Base-by-base conservation (phyloP, 1,140 invertebrate species). In the Apocrypta bakeri region DNA sequence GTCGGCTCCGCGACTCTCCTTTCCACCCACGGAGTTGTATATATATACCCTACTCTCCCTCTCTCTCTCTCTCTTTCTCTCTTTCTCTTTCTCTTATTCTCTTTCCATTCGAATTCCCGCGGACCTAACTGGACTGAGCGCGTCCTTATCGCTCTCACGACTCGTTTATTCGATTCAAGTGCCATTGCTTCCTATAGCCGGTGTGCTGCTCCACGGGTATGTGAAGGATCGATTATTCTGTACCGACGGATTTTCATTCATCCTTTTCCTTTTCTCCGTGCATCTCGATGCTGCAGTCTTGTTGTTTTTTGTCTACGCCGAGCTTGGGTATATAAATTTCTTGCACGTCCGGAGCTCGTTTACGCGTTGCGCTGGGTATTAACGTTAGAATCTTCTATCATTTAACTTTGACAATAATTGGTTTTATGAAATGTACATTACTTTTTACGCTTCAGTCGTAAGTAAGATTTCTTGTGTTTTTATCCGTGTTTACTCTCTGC, bases 121-220 rank as follows among this genome's bases (percentile, higher is more conserved):
- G 27, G 37, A 79, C 31, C n/a, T 42, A 79, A 80, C 81, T 85
- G 84, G 84, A 84, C 83, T 66, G 69, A 31, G 63, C 79, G 80
- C 68, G 61, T 73, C 73, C 75, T 48, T 76, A 78, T 85, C 72
- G 56, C 68, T 82, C 69, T 73, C 48, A 56, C 48, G 21, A 48
- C 48, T 77, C 71, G 42, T 77, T 66, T 61, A 9, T 76, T 42
- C 75, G 24, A 71, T 79, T 63, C 76, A 21, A 71, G 37, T 48
- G 56, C 56, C 64, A 37, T 64, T 17, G 64, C 56, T 24, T 31
- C 69, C 12, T 29, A 21, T 48, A 14, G 66, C 69, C 63, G 40
- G 1, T 12, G n/a, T 12, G 9, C 21, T 7, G 25, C 8, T 69
- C 3, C 66, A 29, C 27, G 27, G 0, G 31, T 71, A 17, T 66